Base-by-base conservation (phyloP, 2,888 invertebrate genomes). In the Idaea aversata region DNA sequence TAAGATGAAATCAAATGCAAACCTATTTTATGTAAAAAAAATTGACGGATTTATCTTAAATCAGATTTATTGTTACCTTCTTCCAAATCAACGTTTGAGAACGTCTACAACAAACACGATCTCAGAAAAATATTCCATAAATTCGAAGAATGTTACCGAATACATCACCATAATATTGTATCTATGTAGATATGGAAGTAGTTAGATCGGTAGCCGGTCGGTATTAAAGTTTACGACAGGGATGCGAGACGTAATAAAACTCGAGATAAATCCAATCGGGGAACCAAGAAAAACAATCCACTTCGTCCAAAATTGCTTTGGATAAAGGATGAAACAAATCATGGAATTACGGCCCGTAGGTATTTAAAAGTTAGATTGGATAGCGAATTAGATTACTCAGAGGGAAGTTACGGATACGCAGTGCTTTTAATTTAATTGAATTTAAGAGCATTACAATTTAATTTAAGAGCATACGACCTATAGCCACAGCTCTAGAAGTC, bases 171-270 rank as follows among this genome's bases (percentile, higher is more conserved):
- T 73, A 74, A 70, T 69, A 66, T 61, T 70, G 68, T 70, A 70
- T 68, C 63, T 69, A 72, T 71, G 72, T 70, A 57, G 47, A 47
- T 10, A 59, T 61, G 16, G 25, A 25, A 25, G 25, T 25, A 25
- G 62, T 67, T 65, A 76, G 80, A 75, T 84, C 87, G 82, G 91
- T 90, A 91, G 91, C 87, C 76, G 82, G 80, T 78, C 77, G 84
- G 86, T 86, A 88, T 88, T 87, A 91, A 90, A 91, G 71, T 92
- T 93, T 91, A 93, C 91, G 92, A 91, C 81, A 77, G 88, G 87
- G 91, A 88, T 89, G 87, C 86, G 88, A 88, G 88, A 87, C 87
- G 87, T 81, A 85, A 84, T 92, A 91, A 92, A 92, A 89, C 86
- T 86, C 79, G 83, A 91, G 91, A 91, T 91, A 90, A 88, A 88